Evolutionary conservation across 2,888 invertebrate genomes (phyloP).

Genomic region (Tenthredo amoena): DNA sequence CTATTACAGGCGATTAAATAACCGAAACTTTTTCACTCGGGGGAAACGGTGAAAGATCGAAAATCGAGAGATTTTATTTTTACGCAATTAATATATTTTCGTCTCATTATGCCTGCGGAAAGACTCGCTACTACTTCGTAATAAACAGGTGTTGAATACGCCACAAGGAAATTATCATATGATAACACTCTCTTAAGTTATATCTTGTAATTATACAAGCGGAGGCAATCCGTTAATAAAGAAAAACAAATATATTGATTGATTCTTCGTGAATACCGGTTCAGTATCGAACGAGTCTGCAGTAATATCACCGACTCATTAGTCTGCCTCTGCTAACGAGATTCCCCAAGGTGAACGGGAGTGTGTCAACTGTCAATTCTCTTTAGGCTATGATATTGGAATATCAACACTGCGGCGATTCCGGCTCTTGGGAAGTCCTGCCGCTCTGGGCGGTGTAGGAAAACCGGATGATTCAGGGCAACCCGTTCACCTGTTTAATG

Average conservation of each 20-base stretch:
- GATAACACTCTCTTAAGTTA: background rate
- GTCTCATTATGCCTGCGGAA: background rate
- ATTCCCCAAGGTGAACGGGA: background rate
- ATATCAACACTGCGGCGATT: background rate
- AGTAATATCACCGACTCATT: background rate
- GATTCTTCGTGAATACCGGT: background rate
- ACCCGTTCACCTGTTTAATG: background rate
- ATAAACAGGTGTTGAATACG: background rate
- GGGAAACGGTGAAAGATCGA: background rate
- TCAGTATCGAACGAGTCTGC: background rate
- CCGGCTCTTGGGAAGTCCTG: slow-evolving; percentile 26
- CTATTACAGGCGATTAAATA: background rate
- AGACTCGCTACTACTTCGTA: background rate
- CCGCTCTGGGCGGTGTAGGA: background rate
- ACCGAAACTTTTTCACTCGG: background rate
- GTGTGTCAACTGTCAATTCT: slow-evolving; percentile 3
- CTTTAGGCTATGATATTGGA: background rate
- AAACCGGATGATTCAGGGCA: slow-evolving; percentile 25
- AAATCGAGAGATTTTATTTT: background rate
- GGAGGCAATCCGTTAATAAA: background rate
- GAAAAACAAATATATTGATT: background rate
- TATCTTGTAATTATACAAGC: background rate
- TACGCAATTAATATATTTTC: background rate
- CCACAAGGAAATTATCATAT: background rate
- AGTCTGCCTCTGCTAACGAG: background rate